Conservation (phyloP, 2,888 invertebrate species). For the Nebria brevicollis region DNA sequence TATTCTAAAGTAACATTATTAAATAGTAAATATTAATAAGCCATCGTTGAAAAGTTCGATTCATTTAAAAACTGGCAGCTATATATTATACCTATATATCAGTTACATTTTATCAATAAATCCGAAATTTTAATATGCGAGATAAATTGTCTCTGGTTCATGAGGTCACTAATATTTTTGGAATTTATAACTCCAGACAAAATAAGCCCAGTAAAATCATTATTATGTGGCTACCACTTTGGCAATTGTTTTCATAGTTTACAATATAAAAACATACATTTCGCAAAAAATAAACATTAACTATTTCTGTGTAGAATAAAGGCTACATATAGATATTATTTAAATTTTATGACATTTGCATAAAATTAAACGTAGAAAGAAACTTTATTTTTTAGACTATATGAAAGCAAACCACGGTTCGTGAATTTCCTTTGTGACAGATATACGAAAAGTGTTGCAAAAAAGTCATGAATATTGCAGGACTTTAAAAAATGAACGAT, state of each 20-base stretch:
- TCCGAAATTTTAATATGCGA: not conserved
- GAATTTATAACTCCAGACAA: not conserved
- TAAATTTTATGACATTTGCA: not conserved
- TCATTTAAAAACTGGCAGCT: not conserved
- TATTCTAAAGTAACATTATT: no score
- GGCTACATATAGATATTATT: not conserved
- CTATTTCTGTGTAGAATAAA: not conserved
- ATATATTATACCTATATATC: not conserved
- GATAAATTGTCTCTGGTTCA: not conserved
- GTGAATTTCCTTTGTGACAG: not conserved
- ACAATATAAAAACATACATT: no score
- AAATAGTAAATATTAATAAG: not conserved
- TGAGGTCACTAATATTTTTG: not conserved
- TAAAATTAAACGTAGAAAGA: not conserved
- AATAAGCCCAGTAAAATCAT: not conserved
- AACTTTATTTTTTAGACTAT: not conserved
- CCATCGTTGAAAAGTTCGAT: not conserved
- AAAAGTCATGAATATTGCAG: not conserved
- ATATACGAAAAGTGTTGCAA: not conserved
- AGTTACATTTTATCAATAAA: not conserved
- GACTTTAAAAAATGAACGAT: not conserved
- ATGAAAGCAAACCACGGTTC: not conserved
- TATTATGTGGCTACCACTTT: not conserved
- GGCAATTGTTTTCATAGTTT: not conserved
- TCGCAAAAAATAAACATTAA: not conserved